Percentiles rank a stretch among this genome's conserved stretches.
Conservation (phyloP, 2,113 vertebrate species). For the Mesembrinibis cayennensis region DNA sequence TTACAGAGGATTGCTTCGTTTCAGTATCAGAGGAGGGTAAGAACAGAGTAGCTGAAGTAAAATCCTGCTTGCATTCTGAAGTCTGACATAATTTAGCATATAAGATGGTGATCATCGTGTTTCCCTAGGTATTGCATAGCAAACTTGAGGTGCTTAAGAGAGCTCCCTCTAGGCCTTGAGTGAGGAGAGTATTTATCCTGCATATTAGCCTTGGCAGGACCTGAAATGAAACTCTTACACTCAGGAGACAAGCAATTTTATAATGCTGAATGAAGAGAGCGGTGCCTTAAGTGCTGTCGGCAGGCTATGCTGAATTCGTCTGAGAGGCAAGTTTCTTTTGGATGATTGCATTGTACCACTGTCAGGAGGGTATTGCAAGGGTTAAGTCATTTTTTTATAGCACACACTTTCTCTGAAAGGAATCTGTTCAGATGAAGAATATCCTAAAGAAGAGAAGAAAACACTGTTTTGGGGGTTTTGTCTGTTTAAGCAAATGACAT, state of each 20-base stretch:
- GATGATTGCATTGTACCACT: neutral
- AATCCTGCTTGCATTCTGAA: neutral
- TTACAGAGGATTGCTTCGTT: neutral
- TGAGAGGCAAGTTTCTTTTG: neutral
- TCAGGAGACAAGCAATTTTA: neutral
- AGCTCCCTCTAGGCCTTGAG: neutral
- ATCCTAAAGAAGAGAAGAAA: neutral
- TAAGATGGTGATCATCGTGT: neutral
- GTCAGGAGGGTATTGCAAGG: neutral
- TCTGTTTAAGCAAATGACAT: neutral
- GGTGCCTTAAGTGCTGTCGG: neutral
- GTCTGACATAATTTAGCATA: neutral
- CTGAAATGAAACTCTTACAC: neutral
- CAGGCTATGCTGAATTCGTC: neutral
- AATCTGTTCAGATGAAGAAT: neutral
- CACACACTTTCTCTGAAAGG: neutral
- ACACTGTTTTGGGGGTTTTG: accelerated
- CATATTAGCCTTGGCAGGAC: neutral
- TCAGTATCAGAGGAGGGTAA: neutral
- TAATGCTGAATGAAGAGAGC: neutral
- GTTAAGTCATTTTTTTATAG: neutral
- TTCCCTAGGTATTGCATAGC: neutral
- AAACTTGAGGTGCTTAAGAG: neutral
- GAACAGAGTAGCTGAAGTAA: neutral
- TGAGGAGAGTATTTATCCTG: neutral